phyloP scores from a whole-genome alignment of 2,888 invertebrate genomes.

The Lordiphosa fenestrarum region DNA sequence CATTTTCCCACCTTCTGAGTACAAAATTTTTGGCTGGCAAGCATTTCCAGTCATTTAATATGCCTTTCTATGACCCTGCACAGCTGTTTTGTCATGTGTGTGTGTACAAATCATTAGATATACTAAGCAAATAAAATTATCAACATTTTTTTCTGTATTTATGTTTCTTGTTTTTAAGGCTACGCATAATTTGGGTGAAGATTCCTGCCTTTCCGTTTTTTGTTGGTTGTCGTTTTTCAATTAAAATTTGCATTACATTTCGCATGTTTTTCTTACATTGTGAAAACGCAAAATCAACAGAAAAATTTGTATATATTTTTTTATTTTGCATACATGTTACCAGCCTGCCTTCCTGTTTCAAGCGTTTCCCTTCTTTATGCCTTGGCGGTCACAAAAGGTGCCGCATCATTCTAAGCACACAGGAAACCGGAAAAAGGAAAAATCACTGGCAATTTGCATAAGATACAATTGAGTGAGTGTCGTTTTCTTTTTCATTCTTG shows the following conservation, averaged over 20 bases:
- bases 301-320: too few species aligned
- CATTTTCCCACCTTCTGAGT: too few species aligned
- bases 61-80: too few species aligned
- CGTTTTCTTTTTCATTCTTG: constrained; percentile 50
- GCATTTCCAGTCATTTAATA: too few species aligned
- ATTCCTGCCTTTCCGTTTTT: too few species aligned
- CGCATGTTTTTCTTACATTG: constrained; percentile 10
- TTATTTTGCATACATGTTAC: too few species aligned
- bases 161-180: constrained; percentile 15
- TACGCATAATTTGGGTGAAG: background rate
- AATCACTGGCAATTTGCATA: constrained; percentile 75
- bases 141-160: background rate
- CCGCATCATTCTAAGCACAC: constrained; percentile 39
- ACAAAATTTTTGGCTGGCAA: too few species aligned
- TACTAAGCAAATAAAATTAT: constrained; percentile 28
- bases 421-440: constrained; percentile 57
- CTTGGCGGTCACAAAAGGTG: constrained; percentile 29
- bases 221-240: background rate
- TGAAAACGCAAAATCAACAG: too few species aligned
- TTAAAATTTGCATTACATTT: background rate
- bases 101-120: too few species aligned
- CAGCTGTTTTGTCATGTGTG: too few species aligned
- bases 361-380: constrained; percentile 37
- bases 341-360: background rate
- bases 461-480: constrained; percentile 76